These are phyloP conservation scores for Zophobas morio DNA, from an alignment of 1,140 invertebrate species.

Conservation along the genomic window DNA sequence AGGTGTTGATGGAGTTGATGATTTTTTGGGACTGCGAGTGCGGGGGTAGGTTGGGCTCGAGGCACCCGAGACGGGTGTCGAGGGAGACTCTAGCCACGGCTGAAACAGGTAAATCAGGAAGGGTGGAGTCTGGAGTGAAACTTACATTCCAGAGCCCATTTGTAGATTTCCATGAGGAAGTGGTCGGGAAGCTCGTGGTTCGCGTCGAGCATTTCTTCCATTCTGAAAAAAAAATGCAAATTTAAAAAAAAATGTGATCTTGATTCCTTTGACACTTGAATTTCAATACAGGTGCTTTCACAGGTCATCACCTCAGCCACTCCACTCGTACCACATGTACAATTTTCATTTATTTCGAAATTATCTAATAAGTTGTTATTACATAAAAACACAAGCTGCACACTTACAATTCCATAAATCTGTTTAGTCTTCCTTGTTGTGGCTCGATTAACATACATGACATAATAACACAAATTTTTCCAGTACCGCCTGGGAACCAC, in stretches of 20 bases:
- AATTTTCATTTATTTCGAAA: background rate
- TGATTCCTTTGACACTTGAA: too few relatives aligned
- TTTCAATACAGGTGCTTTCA: too few relatives aligned
- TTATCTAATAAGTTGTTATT: too few relatives aligned
- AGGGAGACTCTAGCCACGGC: slow-evolving; percentile 86
- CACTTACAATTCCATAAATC: slow-evolving; percentile 11
- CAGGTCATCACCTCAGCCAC: too few relatives aligned
- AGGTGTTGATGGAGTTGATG: slow-evolving; percentile 83
- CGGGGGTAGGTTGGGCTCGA: slow-evolving; percentile 73
- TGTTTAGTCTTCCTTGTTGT: slow-evolving; percentile 18
- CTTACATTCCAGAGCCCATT: slow-evolving; percentile 92
- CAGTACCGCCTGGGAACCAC: background rate
- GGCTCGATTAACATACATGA: slow-evolving; percentile 27
- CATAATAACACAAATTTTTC: slow-evolving; percentile 20
- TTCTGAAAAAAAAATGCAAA: slow-evolving; percentile 70
- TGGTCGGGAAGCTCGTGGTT: slow-evolving; percentile 80
- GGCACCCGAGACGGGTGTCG: slow-evolving; percentile 83
- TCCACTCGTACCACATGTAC: too few relatives aligned
- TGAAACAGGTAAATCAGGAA: slow-evolving; percentile 67
- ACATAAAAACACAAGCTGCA: background rate
- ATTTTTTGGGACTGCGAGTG: slow-evolving; percentile 79
- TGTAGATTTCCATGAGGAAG: slow-evolving; percentile 87
- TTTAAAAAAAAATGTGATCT: background rate
- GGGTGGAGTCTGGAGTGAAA: slow-evolving; percentile 53
- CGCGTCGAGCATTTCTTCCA: slow-evolving; percentile 77